Conservation (phyloP, 2,888 invertebrate genomes). For the Acanthacorydalis orientalis region DNA sequence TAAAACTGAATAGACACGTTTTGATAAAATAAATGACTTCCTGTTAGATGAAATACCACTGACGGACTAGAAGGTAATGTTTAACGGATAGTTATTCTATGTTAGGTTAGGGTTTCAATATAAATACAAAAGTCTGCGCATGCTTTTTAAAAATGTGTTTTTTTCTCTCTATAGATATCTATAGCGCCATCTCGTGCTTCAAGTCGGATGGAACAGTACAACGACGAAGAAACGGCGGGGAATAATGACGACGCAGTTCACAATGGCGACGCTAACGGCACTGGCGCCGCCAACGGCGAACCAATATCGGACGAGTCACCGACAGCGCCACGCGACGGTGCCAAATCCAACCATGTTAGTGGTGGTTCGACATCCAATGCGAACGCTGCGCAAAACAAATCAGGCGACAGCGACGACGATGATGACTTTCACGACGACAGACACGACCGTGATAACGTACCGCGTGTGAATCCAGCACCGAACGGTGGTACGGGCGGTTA, state of each 20-base stretch:
- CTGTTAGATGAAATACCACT: too few relatives aligned
- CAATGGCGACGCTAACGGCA: constrained; percentile 19
- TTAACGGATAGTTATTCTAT: too few relatives aligned
- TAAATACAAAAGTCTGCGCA: too few relatives aligned
- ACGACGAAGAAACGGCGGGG: constrained; percentile 28
- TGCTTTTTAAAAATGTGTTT: not conserved
- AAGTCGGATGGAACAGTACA: constrained; percentile 25
- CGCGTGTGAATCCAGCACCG: constrained; percentile 31
- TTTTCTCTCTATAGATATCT: constrained; percentile 16
- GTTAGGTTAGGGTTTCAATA: too few relatives aligned
- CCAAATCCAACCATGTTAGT: constrained; percentile 8
- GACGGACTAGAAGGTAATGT: too few relatives aligned
- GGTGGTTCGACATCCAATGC: constrained; percentile 16
- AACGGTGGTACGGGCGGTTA: constrained; percentile 30
- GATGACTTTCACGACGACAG: constrained; percentile 13
- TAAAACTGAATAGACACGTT: too few relatives aligned
- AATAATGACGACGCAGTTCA: constrained; percentile 25
- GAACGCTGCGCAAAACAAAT: not conserved
- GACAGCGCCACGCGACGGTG: constrained; percentile 27
- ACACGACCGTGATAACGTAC: constrained; percentile 10
- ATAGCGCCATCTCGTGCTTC: constrained; percentile 24
- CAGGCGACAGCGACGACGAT: constrained; percentile 5
- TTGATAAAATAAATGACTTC: too few relatives aligned
- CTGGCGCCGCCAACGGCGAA: constrained; percentile 25
- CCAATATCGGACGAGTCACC: constrained; percentile 22